Evolutionary conservation across 1,140 invertebrate species (phyloP), one percentile per base, ranked within the genome.

Genomic region (Ericerus pela): DNA sequence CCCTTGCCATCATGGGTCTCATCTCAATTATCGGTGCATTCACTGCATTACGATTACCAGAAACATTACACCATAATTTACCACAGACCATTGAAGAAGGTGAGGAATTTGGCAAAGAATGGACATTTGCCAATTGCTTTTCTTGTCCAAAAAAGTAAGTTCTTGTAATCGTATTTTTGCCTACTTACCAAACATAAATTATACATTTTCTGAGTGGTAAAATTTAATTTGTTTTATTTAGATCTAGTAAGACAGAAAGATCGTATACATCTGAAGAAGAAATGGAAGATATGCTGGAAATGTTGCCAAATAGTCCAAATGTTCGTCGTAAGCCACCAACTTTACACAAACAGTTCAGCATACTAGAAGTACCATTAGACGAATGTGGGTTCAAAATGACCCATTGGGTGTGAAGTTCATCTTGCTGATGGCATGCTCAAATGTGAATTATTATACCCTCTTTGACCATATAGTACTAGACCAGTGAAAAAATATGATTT

Each of bases 21-120:
- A 73, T 89, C 8, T 85, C 85, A 0, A 79, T 87, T 24, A 71
- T 88, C 52, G 87, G 85, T 16, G 84, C 85, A 37, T 60, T 90
- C 54, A 81, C 79, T n/a, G 80, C 81, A 1, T 69, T 90, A 24
- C 73, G 85, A 30, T 67, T 90, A 59, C 85, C 86, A 1, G 86
- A 90, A 72, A 90, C 86, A 0, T 67, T 88, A 11, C 81, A 88
- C 69, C 75, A 83, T 63, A 75, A 79, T 16, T 66, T 89, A 55
- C 85, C 86, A 0, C 84, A 88, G 68, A 89, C 85, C 0, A 74
- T 88, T 1, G 84, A 88, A 68, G 87, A 91, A 67, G 87, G 86
- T 3, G 88, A 91, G 66, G 75, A 83, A 62, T 89, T 89, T 67
- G 86, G 85, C n/a, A 88, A 87, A 67, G 73, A 88, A 63, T 88